phyloP scores from a whole-genome alignment of 2,888 invertebrate species.

The Drosophila histrio region DNA sequence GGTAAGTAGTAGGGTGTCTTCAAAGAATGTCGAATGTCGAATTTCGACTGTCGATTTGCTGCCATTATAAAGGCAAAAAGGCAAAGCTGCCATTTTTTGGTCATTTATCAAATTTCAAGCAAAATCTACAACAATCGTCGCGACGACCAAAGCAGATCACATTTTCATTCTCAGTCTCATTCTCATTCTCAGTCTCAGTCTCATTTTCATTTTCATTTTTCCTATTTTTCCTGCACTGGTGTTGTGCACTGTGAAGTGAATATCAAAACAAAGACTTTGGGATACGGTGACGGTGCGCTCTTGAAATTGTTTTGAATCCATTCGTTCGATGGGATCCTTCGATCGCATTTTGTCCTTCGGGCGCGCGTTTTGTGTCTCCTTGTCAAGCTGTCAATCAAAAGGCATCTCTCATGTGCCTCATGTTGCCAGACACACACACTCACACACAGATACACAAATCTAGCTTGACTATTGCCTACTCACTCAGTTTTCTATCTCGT shows the following conservation, averaged over 20 bases:
- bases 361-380: conserved; percentile 67
- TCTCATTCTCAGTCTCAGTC: conserved; percentile 16
- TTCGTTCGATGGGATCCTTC: conserved; percentile 30
- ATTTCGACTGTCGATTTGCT: too few relatives aligned
- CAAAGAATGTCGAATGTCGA: conserved; percentile 8
- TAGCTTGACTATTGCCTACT: background rate
- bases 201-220: conserved; percentile 12
- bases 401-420: conserved; percentile 52
- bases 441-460: background rate
- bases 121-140: conserved; percentile 48
- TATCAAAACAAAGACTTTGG: conserved; percentile 70
- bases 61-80: conserved; percentile 1
- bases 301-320: conserved; percentile 23
- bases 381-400: conserved; percentile 70
- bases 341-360: conserved; percentile 47
- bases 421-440: conserved; percentile 35
- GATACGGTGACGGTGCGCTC: conserved; percentile 42
- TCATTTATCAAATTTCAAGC: conserved; percentile 79
- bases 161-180: conserved; percentile 21
- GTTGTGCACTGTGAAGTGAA: conserved; percentile 61
- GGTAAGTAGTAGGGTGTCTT: too few relatives aligned
- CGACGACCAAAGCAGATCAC: conserved; percentile 68
- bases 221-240: background rate
- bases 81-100: conserved; percentile 37
- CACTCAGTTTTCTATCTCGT: background rate